Percentiles rank a stretch among this genome's conserved stretches.
Evolutionary conservation across 2,113 vertebrate genomes (phyloP).

Genomic region (Peromyscus californicus): DNA sequence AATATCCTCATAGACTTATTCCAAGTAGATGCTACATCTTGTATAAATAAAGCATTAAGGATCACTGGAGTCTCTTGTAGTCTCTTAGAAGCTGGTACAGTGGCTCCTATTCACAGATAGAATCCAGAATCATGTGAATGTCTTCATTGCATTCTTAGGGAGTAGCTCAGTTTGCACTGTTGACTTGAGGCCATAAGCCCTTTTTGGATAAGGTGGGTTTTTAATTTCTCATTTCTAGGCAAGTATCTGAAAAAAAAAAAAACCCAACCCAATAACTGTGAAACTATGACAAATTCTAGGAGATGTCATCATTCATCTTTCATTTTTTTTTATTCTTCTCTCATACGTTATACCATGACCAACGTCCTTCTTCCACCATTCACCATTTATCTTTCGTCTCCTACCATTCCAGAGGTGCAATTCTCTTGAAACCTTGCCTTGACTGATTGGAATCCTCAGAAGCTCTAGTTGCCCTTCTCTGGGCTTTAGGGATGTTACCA

Average conservation of each 20-base stretch:
- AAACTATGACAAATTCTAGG: neutral
- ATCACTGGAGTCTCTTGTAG: neutral
- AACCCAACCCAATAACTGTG: no score
- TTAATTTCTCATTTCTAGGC: neutral
- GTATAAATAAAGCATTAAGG: neutral
- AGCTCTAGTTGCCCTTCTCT: neutral
- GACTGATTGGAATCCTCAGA: neutral
- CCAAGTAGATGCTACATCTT: neutral
- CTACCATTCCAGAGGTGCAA: neutral
- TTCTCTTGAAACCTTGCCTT: neutral
- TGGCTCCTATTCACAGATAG: neutral
- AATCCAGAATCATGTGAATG: neutral
- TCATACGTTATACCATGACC: neutral
- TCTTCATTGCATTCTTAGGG: neutral
- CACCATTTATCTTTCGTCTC: no score
- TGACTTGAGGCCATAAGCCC: neutral
- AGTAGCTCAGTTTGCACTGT: neutral
- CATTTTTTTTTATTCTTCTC: neutral
- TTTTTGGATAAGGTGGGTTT: neutral
- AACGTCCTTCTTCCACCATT: neutral
- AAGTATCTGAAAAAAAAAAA: neutral
- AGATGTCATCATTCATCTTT: neutral
- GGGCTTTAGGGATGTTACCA: neutral
- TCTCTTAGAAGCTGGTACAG: neutral
- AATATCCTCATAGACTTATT: slow-evolving; percentile 12